Evolutionary conservation across 2,888 invertebrate genomes (phyloP).

Genomic region (Mimumesa dahlbomi): DNA sequence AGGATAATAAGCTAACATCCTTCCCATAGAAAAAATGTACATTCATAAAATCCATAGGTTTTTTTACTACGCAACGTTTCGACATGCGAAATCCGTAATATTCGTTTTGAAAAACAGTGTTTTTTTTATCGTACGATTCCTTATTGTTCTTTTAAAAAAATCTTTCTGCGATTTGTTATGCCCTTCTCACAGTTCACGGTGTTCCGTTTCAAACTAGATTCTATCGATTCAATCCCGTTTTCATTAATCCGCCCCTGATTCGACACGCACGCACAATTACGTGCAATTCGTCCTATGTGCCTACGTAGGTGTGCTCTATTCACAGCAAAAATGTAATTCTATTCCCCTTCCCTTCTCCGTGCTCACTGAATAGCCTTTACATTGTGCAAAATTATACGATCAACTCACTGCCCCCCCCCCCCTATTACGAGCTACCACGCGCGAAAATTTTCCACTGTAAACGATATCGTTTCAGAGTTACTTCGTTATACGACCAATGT

Average conservation of each 20-base stretch:
- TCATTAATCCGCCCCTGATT: conserved; percentile 44
- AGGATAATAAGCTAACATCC: no score
- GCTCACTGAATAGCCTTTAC: conserved; percentile 54
- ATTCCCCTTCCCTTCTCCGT: conserved; percentile 56
- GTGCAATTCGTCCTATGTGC: conserved; percentile 48
- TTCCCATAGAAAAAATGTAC: no score
- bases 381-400: conserved; percentile 76
- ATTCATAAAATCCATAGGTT: no score
- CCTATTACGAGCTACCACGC: no score
- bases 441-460: conserved; percentile 47
- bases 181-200: no score
- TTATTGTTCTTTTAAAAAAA: no score
- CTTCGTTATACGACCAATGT: no score
- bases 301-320: conserved; percentile 68
- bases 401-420: conserved; percentile 43
- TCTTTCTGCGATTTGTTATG: no score
- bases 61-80: no score
- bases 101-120: no score
- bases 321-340: conserved; percentile 71
- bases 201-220: neutral
- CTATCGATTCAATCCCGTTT: neutral
- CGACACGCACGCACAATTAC: conserved; percentile 40
- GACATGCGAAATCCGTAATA: no score
- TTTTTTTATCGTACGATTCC: no score
- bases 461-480: conserved; percentile 35